phyloP scores from a whole-genome alignment of 92 coral and sea anemone genomes.

The Anthopleura xanthogrammica region DNA sequence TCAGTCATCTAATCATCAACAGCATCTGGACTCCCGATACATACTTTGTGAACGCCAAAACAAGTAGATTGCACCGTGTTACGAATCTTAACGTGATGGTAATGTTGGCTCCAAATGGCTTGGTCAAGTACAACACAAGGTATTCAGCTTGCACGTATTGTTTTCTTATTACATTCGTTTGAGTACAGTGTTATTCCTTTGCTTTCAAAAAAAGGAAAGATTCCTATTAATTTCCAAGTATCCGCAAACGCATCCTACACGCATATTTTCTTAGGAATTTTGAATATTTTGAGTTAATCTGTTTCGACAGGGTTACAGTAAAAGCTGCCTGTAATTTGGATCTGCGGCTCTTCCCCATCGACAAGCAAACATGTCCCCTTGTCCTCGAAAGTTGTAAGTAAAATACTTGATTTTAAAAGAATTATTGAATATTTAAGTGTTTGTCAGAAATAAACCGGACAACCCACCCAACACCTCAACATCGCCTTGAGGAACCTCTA shows the following conservation, averaged over 20 bases:
- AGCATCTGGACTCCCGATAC: conserved; percentile 59
- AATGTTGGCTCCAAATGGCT: conserved; percentile 50
- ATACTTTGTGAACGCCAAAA: conserved; percentile 60
- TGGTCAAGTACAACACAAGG: conserved; percentile 57
- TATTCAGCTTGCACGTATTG: not conserved
- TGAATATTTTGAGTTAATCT: not conserved
- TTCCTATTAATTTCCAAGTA: too few relatives aligned
- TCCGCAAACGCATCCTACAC: too few relatives aligned
- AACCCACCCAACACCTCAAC: too few relatives aligned
- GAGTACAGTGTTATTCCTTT: too few relatives aligned
- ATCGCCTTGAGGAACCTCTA: too few relatives aligned
- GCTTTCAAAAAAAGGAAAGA: too few relatives aligned
- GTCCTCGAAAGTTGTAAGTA: conserved; percentile 68
- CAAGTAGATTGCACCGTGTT: conserved; percentile 50
- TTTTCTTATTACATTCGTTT: too few relatives aligned
- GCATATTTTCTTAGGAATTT: too few relatives aligned
- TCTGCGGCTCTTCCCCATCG: conserved; percentile 59
- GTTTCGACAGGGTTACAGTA: conserved; percentile 47
- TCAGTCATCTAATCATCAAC: conserved; percentile 36
- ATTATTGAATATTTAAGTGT: too few relatives aligned
- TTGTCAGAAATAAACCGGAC: too few relatives aligned
- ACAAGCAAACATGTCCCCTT: conserved; percentile 53
- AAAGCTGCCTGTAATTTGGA: conserved; percentile 72
- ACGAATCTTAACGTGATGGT: conserved; percentile 60
- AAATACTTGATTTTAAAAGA: not conserved